Percentiles rank a stretch among this genome's conserved stretches.
These are phyloP conservation scores for Pipistrellus pipistrellus DNA, from an alignment of 2,797 vertebrate species.

Conservation along the genomic window DNA sequence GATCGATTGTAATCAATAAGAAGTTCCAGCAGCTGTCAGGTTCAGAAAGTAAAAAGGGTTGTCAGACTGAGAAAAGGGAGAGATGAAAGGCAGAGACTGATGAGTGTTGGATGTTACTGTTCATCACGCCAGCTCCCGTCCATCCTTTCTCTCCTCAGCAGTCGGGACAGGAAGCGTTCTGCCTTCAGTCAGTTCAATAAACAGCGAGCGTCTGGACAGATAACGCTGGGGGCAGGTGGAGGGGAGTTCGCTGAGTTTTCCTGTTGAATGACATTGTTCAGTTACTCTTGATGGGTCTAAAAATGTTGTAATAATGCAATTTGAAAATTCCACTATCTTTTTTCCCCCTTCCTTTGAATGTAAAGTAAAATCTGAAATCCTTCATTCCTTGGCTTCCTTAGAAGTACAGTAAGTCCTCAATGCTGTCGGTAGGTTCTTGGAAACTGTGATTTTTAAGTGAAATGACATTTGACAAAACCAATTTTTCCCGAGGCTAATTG, in stretches of 20 bases:
- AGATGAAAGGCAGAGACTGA: not conserved
- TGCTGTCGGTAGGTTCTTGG: not conserved
- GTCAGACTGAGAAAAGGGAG: not conserved
- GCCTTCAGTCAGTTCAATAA: not conserved
- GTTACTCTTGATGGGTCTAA: not conserved
- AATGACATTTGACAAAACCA: not conserved
- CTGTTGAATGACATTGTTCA: not conserved
- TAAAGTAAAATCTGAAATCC: constrained; percentile 44
- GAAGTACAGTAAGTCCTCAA: not conserved
- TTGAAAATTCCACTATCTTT: not conserved
- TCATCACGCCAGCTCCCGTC: not conserved
- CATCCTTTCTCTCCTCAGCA: not conserved
- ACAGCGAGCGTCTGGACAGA: not conserved
- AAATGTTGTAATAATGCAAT: constrained; percentile 18
- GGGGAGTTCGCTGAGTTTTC: not conserved
- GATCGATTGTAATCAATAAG: not conserved
- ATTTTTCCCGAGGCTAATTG: not conserved
- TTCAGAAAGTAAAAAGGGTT: not conserved
- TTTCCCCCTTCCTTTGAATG: not conserved
- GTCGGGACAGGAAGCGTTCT: not conserved
- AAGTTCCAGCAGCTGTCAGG: not conserved
- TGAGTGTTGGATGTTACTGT: not conserved
- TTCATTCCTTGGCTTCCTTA: not conserved
- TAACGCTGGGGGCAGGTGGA: not conserved
- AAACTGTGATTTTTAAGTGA: not conserved